Evolutionary conservation across 2,797 vertebrate genomes (phyloP).

Genomic region (Macrochelys suwanniensis): DNA sequence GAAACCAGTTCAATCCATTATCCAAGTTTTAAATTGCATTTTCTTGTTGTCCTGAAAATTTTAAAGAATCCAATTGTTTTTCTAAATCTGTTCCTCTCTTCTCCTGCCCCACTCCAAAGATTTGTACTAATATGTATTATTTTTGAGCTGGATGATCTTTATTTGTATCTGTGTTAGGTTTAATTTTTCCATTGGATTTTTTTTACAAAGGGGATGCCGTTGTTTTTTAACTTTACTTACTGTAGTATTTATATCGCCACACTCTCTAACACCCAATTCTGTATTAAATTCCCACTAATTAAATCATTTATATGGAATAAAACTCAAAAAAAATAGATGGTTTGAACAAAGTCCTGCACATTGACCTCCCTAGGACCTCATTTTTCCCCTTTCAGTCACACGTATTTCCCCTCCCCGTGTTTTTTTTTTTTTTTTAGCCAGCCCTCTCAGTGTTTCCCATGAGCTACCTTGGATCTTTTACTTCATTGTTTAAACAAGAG

Average conservation of each 20-base stretch:
- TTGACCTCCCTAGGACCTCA: neutral
- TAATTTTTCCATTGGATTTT: neutral
- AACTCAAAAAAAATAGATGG: accelerated
- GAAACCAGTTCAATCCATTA: neutral
- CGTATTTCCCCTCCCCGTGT: neutral
- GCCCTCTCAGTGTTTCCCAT: neutral
- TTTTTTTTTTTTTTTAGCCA: neutral
- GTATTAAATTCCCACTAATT: neutral
- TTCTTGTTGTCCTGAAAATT: neutral
- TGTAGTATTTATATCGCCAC: neutral
- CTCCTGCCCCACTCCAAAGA: neutral
- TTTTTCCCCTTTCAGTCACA: neutral
- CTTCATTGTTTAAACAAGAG: neutral
- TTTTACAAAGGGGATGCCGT: neutral
- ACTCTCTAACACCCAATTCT: neutral
- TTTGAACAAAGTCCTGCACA: neutral
- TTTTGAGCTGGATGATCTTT: neutral
- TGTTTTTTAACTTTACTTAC: neutral
- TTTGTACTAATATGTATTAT: neutral
- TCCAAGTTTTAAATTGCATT: neutral
- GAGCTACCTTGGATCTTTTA: neutral
- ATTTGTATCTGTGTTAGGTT: neutral
- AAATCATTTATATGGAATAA: neutral
- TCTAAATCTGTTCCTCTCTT: neutral
- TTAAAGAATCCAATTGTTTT: neutral